Conservation (phyloP, 1,140 invertebrate genomes). For the Nebria ingens region DNA sequence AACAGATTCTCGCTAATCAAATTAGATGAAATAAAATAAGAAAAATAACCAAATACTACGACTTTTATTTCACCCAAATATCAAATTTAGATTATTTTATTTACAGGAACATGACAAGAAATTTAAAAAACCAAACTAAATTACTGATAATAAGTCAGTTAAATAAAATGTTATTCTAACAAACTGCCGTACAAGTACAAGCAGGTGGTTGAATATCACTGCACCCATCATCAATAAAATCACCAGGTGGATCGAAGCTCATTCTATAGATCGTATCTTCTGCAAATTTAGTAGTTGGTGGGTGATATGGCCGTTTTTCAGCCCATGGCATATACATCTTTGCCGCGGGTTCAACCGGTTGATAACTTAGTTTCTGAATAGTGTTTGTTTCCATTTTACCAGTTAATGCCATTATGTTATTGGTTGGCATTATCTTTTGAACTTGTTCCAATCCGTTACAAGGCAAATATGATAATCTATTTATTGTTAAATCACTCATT, state of each 20-base stretch:
- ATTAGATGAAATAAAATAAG: too few relatives aligned
- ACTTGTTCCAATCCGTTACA: slow-evolving; percentile 35
- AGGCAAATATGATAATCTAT: slow-evolving; percentile 43
- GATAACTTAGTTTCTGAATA: slow-evolving; percentile 46
- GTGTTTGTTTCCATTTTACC: slow-evolving; percentile 45
- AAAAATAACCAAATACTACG: too few relatives aligned
- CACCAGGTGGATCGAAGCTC: slow-evolving; percentile 39
- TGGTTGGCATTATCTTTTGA: slow-evolving; percentile 31
- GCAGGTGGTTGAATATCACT: slow-evolving; percentile 8
- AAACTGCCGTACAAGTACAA: slow-evolving; percentile 14
- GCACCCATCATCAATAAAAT: slow-evolving; percentile 32
- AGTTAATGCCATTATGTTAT: slow-evolving; percentile 38
- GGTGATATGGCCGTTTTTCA: slow-evolving; percentile 29
- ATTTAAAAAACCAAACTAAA: background rate
- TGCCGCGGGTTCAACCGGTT: slow-evolving; percentile 33
- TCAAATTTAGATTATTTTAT: too few relatives aligned
- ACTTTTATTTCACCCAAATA: too few relatives aligned
- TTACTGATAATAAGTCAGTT: background rate
- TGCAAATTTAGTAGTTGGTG: slow-evolving; percentile 33
- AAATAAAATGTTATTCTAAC: background rate
- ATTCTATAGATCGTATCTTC: slow-evolving; percentile 36
- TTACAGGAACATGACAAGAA: background rate
- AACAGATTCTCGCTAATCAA: too few relatives aligned
- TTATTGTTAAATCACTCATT: slow-evolving; percentile 37
- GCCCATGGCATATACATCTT: slow-evolving; percentile 37